These are phyloP conservation scores for Rhamphomyia laevipes DNA, from an alignment of 2,888 invertebrate species.

Conservation along the genomic window DNA sequence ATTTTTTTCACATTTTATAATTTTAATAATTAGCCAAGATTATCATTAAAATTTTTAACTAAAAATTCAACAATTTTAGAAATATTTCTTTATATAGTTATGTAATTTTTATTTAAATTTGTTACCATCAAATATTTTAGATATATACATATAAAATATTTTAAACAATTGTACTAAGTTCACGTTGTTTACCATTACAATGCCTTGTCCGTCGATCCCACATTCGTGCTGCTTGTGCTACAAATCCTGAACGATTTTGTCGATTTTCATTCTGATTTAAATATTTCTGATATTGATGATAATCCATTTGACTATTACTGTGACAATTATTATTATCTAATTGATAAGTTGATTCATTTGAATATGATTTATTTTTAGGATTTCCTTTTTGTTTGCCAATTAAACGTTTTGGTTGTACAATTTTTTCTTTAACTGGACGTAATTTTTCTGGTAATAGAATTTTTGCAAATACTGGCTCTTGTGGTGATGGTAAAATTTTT, in stretches of 20 bases:
- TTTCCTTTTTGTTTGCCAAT: background rate
- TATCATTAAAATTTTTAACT: no score
- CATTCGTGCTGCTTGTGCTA: constrained; percentile 15
- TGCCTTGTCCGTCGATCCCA: constrained; percentile 13
- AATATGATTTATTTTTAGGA: background rate
- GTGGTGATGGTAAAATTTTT: constrained; percentile 12
- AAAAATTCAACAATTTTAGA: no score
- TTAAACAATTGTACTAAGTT: constrained; percentile 12
- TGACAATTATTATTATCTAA: background rate
- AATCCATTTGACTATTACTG: background rate
- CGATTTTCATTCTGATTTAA: constrained; percentile 6
- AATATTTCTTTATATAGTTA: no score
- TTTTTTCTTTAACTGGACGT: constrained; percentile 4
- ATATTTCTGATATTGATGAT: background rate
- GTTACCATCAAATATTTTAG: no score
- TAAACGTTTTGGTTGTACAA: constrained; percentile 4
- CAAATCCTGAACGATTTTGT: constrained; percentile 13
- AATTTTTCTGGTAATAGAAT: constrained; percentile 14
- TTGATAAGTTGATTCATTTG: background rate
- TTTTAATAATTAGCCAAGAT: no score
- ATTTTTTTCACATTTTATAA: no score
- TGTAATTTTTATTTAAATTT: no score
- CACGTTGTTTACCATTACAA: background rate
- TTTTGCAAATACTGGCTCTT: constrained; percentile 16
- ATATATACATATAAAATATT: no score